These are phyloP conservation scores for Plecotus auritus DNA, from an alignment of 2,113 vertebrate genomes.

Conservation along the genomic window DNA sequence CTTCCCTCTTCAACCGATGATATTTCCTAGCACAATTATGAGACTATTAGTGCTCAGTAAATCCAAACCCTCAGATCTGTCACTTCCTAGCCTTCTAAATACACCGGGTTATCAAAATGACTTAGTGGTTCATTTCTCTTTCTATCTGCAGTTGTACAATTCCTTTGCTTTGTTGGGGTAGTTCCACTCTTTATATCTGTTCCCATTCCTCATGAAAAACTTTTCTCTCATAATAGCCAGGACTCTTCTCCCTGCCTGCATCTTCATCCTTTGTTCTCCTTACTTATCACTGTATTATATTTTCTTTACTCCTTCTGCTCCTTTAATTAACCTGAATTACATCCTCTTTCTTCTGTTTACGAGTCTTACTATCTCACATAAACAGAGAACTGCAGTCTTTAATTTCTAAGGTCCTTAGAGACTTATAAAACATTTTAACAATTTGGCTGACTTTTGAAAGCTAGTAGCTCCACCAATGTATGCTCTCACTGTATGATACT, in stretches of 20 bases:
- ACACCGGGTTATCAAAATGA: background rate
- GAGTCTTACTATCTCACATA: background rate
- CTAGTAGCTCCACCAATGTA: background rate
- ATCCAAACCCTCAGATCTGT: background rate
- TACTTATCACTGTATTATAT: fast-evolving
- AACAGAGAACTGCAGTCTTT: background rate
- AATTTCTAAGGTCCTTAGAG: background rate
- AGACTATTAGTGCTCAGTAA: background rate
- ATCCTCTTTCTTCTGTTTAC: background rate
- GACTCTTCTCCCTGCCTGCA: background rate
- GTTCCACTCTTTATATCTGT: background rate
- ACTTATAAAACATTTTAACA: background rate
- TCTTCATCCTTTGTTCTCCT: fast-evolving
- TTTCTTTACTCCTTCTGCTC: background rate
- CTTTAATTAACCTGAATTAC: background rate
- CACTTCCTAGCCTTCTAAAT: background rate
- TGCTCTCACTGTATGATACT: background rate
- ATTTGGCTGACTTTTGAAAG: background rate
- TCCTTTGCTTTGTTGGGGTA: background rate
- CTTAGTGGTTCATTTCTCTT: background rate
- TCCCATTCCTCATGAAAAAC: background rate
- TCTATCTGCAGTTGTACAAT: background rate
- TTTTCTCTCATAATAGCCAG: background rate
- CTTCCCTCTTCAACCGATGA: background rate
- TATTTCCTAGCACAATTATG: background rate